These are phyloP conservation scores for Oligia strigilis DNA, from an alignment of 2,888 invertebrate species.

Conservation along the genomic window DNA sequence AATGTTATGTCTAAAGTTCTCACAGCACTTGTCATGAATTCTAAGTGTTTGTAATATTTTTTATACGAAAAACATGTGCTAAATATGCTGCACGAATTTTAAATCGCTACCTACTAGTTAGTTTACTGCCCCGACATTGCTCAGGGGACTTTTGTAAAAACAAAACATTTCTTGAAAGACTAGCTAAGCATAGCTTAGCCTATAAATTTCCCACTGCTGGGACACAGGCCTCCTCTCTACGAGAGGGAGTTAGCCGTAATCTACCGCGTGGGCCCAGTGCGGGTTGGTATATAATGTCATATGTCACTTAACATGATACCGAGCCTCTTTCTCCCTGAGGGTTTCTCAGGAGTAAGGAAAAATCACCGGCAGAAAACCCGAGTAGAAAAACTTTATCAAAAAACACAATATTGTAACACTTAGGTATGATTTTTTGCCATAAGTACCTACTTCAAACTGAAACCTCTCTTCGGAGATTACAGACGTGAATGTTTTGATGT, in stretches of 20 bases:
- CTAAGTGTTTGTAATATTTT: slow-evolving; percentile 49
- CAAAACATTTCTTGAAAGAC: neutral
- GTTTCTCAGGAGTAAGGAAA: neutral
- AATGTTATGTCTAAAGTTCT: slow-evolving; percentile 32
- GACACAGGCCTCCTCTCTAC: too few species aligned
- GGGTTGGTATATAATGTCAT: too few species aligned
- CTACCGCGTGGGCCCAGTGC: too few species aligned
- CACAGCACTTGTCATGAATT: slow-evolving; percentile 45
- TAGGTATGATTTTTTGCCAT: neutral
- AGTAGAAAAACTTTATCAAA: neutral
- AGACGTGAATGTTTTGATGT: too few species aligned
- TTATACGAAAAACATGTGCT: slow-evolving; percentile 16
- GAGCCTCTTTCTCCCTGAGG: neutral
- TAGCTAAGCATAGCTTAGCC: neutral
- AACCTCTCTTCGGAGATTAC: too few species aligned
- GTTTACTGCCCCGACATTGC: slow-evolving; percentile 6
- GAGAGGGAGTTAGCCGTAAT: too few species aligned
- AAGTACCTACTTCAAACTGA: neutral
- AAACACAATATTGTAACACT: neutral
- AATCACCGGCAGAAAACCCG: neutral
- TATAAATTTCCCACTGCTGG: too few species aligned
- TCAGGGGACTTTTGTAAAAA: neutral
- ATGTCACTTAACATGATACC: neutral
- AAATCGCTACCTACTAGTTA: neutral
- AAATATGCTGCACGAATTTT: slow-evolving; percentile 36